Base-by-base conservation (phyloP, 2,888 invertebrate genomes). In the Pristionchus japonicus region DNA sequence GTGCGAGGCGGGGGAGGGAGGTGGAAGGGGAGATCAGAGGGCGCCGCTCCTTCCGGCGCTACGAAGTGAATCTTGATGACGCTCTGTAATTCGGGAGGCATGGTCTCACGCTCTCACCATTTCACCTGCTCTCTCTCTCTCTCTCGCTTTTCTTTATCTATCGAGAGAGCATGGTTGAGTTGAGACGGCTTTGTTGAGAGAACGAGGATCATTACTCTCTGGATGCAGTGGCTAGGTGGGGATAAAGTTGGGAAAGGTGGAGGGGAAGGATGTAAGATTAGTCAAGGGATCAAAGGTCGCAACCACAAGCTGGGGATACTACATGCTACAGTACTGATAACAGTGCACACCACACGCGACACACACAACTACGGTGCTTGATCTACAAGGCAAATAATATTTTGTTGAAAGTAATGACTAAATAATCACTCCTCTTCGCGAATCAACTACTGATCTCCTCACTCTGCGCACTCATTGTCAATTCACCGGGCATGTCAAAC, bases 51-150 rank as follows among this genome's bases (percentile, higher is more conserved):
- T 47, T 89, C 91, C 74, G 88, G 67, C 86, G 88, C 88, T 64
- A 90, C 88, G 47, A 91, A 87, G 61, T 89, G 90, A 9, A 91
- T 89, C 70, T 89, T 89, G 89, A 91, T 90, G 84, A 89, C 89
- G 31, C 90, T 90, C 91, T 91, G 90, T 82, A 91, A 90, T 61
- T 57, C 7, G 27, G 43, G 34, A 6, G 13, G 77, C 85, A 70
- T 11, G 13, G 70, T 67, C 47, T 37, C 85, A 47, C 34, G 23
- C 43, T 27, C 43, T 27, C 80, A n/a, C 6, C 80, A 15, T 27
- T 43, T 9, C 31, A 31, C 80, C 80, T 20, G n/a, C 27, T 40
- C 80, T 40, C 47, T 31, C 80, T 20, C 40, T 80, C 27, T 40
- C 80, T 40, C 47, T 31, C 80, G 40, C 40, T 80, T 43, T n/a